Base-by-base conservation (phyloP, 2,888 invertebrate species). In the Parascotia fuliginaria region DNA sequence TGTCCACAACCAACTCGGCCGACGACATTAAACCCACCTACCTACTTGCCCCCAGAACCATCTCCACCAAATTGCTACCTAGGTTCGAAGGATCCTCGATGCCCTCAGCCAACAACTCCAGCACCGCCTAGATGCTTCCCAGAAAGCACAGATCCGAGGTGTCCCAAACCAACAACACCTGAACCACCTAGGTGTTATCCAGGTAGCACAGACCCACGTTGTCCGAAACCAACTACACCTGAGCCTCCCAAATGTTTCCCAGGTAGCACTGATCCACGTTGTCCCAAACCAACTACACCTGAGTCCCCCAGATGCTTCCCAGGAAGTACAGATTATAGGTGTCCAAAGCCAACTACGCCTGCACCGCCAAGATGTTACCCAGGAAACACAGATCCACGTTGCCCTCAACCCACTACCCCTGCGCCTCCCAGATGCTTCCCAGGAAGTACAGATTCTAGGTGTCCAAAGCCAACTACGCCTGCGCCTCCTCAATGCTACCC, bases 201-300 rank as follows among this genome's bases (percentile, higher is more conserved):
- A 3, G 86, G 85, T 0, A 79, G 81, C 1, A 65, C 73, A 2
- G 76, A 89, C 65, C 81, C 83, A 0, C 55, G 74, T 1, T 87
- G 87, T 38, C 85, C 83, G n/a, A 70, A 70, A 60, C 75, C 75
- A 16, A 66, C 65, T 0, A 65, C 65, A 3, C 57, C 61, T 12
- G 56, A 37, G 0, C 46, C 60, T 0, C 69, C 61, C 0, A 28
- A 34, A 0, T 70, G 70, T 13, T 70, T 15, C 38, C 67, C 65
- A 0, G 67, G 70, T 0, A 57, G 47, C 3, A 50, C 55, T 1
- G 70, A 70, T 9, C 50, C 58, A 0, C 42, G 63, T 0, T 68
- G 68, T 27, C 68, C 68, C 0, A 40, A 52, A 14, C 56, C 56
- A 0, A 52, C 64, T 0, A 63, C 61, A 0, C 46, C 60, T 6